Evolutionary conservation across 2,113 vertebrate species (phyloP), one percentile per base, ranked within the genome.

Genomic region (Pachyramphus minor): DNA sequence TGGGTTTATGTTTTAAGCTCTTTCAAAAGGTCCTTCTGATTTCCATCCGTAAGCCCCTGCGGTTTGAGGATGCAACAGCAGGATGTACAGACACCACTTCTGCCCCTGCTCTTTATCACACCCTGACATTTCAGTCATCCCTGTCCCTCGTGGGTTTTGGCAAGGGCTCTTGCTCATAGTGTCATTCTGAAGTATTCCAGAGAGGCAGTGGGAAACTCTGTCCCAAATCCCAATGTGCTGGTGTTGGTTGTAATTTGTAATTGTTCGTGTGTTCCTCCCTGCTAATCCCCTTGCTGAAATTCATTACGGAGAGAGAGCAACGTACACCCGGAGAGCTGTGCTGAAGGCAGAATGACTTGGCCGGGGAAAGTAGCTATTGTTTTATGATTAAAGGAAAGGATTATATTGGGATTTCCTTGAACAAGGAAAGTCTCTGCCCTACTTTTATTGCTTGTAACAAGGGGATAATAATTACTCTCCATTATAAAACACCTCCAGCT

Each of bases 361-460:
- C 90, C 1, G 1, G 77, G 93, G 90, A 83, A 95, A 95, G 87
- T 81, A 80, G 72, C 95, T 93, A 96, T 96, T 96, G 93, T 96
- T 93, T 92, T 86, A 72, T 87, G 93, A 92, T 94, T 96, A 94
- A 93, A 96, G 88, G 86, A 91, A 92, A 37, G 93, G 96, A 93
- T 95, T 96, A 93, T 89, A 90, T 84, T 90, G 94, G 89, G 95
- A 96, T 96, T 96, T 96, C 92, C 93, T 94, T 80, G 90, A 91
- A 92, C 88, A 81, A 86, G 92, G 68, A 86, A 93, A 94, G 86
- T 90, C 13, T 18, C 72, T 94, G 90, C 90, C 93, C 87, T 74
- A 88, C 83, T 96, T 95, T 92, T 93, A 87, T 90, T 90, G 88
- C 92, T 90, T 75, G 79, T 94, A 95, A 90, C 79, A 78, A 90